A percentile compares a stretch with the other conserved stretches of the same genome.
These are phyloP conservation scores for Nebria brevicollis DNA, from an alignment of 2,888 invertebrate genomes.

Conservation along the genomic window DNA sequence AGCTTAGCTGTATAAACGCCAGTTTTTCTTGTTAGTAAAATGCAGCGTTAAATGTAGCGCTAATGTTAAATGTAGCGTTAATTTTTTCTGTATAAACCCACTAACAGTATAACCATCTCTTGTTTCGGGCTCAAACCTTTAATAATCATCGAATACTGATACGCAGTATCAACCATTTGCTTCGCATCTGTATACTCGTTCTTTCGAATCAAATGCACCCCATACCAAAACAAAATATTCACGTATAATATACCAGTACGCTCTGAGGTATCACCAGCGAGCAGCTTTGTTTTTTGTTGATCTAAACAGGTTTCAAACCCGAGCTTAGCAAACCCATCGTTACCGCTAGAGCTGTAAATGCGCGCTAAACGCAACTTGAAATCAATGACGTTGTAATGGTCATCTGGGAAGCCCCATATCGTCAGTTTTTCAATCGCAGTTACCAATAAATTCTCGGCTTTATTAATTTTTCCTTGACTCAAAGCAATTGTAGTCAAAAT, in stretches of 20 bases:
- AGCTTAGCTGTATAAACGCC: too few relatives aligned
- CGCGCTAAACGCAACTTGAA: constrained; percentile 62
- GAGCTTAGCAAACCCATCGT: constrained; percentile 60
- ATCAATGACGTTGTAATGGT: constrained; percentile 60
- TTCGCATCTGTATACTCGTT: constrained; percentile 51
- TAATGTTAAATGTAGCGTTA: too few relatives aligned
- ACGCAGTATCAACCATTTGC: constrained; percentile 59
- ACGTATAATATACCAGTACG: constrained; percentile 62
- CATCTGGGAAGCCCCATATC: constrained; percentile 58
- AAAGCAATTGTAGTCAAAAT: constrained; percentile 62
- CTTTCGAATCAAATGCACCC: constrained; percentile 60
- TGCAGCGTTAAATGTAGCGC: too few relatives aligned
- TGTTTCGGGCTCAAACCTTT: constrained; percentile 61
- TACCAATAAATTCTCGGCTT: constrained; percentile 61
- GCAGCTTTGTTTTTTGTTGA: constrained; percentile 59
- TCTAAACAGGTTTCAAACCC: constrained; percentile 62
- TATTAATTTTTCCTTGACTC: constrained; percentile 59
- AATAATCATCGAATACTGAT: constrained; percentile 60
- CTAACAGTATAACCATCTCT: constrained; percentile 64
- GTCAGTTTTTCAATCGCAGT: constrained; percentile 61
- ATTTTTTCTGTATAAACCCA: too few relatives aligned
- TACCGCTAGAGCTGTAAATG: constrained; percentile 60
- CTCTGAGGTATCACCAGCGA: constrained; percentile 58
- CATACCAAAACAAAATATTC: constrained; percentile 64
- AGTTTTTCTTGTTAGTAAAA: too few relatives aligned